A percentile compares a stretch with the other conserved stretches of the same genome.
These are phyloP conservation scores for Aleiodes leptofemur DNA, from an alignment of 2,888 invertebrate species.

Conservation along the genomic window DNA sequence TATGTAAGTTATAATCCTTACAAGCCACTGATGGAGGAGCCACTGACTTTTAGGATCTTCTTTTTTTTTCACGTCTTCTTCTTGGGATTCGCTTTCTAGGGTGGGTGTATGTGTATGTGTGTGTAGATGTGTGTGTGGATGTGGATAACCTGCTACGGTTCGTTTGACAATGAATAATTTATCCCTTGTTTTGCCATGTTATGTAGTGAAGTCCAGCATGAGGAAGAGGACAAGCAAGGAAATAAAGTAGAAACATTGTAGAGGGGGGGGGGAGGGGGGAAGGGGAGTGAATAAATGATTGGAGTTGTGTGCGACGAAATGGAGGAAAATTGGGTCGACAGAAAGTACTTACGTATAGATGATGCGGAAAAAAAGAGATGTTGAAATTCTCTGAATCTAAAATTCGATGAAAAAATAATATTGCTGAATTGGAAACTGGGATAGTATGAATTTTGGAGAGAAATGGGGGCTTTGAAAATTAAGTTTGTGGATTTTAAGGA, in stretches of 20 bases:
- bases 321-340: constrained; percentile 30
- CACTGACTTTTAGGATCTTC: neutral
- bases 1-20: too few species aligned
- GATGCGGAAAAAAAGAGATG: too few species aligned
- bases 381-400: too few species aligned
- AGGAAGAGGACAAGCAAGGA: constrained; percentile 24
- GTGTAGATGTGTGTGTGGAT: too few species aligned
- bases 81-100: neutral
- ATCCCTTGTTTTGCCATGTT: constrained; percentile 33
- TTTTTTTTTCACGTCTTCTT: neutral
- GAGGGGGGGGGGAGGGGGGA: neutral
- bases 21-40: neutral
- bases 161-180: constrained; percentile 50
- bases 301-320: constrained; percentile 17
- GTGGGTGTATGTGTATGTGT: too few species aligned
- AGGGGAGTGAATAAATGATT: constrained; percentile 31
- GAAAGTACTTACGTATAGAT: constrained; percentile 5
- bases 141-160: constrained; percentile 11
- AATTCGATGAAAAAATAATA: too few species aligned
- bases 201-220: constrained; percentile 1
- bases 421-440: too few species aligned
- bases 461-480: neutral
- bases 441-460: too few species aligned
- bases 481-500: neutral
- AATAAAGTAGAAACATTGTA: constrained; percentile 4